Conservation (phyloP, 2,113 vertebrate genomes). For the Eupsittula cactorum region DNA sequence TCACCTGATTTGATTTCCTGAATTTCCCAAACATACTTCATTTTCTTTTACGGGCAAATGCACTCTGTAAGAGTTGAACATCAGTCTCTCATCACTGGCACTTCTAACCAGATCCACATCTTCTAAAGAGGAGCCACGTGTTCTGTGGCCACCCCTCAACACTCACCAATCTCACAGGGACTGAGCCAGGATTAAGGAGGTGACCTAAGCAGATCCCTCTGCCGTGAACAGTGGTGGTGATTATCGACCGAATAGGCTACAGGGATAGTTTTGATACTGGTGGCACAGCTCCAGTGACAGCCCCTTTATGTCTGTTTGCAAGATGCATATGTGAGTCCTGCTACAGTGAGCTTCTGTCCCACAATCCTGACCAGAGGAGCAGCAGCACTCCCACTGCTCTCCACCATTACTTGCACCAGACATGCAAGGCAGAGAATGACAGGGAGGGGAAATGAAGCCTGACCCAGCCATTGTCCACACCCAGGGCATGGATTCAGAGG, state of each 20-base stretch:
- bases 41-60: neutral
- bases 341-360: neutral
- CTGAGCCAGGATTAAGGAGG: neutral
- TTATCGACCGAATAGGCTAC: neutral
- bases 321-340: rapidly evolving
- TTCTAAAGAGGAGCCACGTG: neutral
- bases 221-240: neutral
- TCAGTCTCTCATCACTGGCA: neutral
- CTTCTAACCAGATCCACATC: neutral
- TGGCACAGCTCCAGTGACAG: neutral
- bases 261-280: neutral
- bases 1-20: neutral
- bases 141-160: neutral
- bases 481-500: neutral
- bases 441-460: neutral
- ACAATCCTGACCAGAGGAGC: neutral
- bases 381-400: neutral
- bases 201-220: neutral
- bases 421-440: neutral
- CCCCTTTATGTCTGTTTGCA: neutral
- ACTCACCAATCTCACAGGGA: neutral
- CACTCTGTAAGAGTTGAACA: neutral
- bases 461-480: neutral
- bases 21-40: neutral
- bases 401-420: neutral